Percentiles rank a stretch among this genome's conserved stretches.
These are phyloP conservation scores for Pseudochirops cupreus DNA, from an alignment of 2,797 vertebrate species.

Conservation along the genomic window DNA sequence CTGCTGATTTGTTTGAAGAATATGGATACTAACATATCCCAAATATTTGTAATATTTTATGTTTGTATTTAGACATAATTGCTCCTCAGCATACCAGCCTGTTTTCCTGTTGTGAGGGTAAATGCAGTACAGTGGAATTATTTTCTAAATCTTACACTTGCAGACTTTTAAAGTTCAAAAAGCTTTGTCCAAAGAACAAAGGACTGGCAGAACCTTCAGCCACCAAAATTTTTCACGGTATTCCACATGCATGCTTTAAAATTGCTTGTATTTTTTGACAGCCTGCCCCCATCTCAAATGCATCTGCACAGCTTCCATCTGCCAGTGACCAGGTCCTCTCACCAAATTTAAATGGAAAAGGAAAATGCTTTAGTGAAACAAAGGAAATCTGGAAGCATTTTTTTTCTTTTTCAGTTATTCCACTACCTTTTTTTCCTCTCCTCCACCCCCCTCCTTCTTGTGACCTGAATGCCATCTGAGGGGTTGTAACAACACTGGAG, in stretches of 20 bases:
- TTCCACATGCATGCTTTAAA: conserved; percentile 65
- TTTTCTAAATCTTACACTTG: conserved; percentile 44
- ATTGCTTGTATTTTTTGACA: conserved; percentile 75
- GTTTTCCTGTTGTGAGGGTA: conserved; percentile 39
- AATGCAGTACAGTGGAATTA: accelerated
- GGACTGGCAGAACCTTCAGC: conserved; percentile 75
- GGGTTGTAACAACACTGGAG: conserved; percentile 85
- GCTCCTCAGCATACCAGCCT: conserved; percentile 19
- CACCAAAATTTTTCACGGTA: conserved; percentile 75
- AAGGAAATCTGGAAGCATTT: conserved; percentile 87
- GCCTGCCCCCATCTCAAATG: conserved; percentile 71
- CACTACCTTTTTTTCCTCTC: conserved; percentile 78
- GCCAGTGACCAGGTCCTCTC: conserved; percentile 75
- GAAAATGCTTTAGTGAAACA: conserved; percentile 84
- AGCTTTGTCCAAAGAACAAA: conserved; percentile 82
- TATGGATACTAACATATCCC: conserved; percentile 28
- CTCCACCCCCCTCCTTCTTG: conserved; percentile 76
- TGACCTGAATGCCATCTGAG: conserved; percentile 82
- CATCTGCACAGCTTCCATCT: conserved; percentile 82
- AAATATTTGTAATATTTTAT: conserved; percentile 35
- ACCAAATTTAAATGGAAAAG: conserved; percentile 83
- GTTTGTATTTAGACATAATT: conserved; percentile 61
- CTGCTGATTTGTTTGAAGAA: conserved; percentile 4
- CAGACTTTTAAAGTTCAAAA: conserved; percentile 62
- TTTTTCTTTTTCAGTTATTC: conserved; percentile 82